Conservation (phyloP, 1,140 invertebrate genomes). For the Pinna nobilis region DNA sequence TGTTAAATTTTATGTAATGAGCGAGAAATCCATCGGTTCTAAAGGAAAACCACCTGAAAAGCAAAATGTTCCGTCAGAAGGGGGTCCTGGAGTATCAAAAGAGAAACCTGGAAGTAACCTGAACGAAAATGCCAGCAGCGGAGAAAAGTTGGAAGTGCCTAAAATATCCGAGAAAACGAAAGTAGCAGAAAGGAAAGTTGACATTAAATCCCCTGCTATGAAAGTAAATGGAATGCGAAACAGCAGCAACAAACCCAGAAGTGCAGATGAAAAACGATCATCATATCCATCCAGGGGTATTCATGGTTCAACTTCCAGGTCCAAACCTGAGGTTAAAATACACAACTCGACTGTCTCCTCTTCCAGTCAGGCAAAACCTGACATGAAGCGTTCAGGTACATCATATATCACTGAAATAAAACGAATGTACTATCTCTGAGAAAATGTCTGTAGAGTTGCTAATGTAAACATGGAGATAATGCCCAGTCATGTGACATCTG, state of each 20-base stretch:
- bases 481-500: too few species aligned
- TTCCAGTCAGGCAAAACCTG: too few species aligned
- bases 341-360: too few species aligned
- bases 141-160: slow-evolving; percentile 25
- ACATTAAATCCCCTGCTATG: slow-evolving; percentile 20
- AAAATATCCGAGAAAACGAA: slow-evolving; percentile 33
- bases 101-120: slow-evolving; percentile 30
- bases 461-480: too few species aligned
- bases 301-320: too few species aligned
- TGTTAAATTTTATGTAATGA: slow-evolving; percentile 33
- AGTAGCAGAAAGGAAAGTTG: slow-evolving; percentile 18
- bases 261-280: slow-evolving; percentile 21
- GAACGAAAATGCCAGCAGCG: slow-evolving; percentile 38
- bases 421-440: too few species aligned
- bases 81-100: slow-evolving; percentile 12
- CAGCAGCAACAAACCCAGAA: slow-evolving; percentile 19
- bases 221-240: slow-evolving; percentile 34
- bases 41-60: slow-evolving; percentile 39
- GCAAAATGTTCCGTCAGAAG: slow-evolving; percentile 29
- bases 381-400: too few species aligned
- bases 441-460: too few species aligned
- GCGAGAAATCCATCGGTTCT: slow-evolving; percentile 37
- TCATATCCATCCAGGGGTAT: slow-evolving; percentile 7
- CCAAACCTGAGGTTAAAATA: too few species aligned
- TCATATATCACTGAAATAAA: too few species aligned